These are phyloP conservation scores for Athene cunicularia DNA, from an alignment of 2,113 vertebrate species.

Conservation along the genomic window DNA sequence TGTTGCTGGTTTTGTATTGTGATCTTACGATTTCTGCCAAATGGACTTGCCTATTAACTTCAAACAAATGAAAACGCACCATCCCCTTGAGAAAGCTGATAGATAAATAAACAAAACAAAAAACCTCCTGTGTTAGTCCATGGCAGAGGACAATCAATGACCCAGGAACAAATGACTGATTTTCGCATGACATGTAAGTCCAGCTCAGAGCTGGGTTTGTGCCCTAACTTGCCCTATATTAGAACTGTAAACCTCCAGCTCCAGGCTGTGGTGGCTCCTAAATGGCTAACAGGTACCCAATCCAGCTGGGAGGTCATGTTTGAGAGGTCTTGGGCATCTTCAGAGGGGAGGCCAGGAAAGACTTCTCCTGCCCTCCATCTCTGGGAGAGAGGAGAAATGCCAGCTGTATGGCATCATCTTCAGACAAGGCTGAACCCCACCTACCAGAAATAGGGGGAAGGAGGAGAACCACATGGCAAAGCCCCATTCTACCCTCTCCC, in stretches of 20 bases:
- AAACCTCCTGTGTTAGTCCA: neutral
- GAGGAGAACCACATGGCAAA: neutral
- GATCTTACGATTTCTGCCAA: neutral
- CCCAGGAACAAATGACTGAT: neutral
- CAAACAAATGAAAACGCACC: neutral
- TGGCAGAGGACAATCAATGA: neutral
- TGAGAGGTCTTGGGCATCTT: neutral
- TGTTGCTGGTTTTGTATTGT: neutral
- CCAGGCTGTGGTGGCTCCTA: neutral
- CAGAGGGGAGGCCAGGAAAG: neutral
- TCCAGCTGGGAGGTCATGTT: neutral
- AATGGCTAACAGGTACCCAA: accelerated
- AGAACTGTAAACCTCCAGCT: neutral
- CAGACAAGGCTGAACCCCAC: neutral
- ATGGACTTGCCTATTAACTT: neutral
- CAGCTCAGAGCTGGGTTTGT: neutral
- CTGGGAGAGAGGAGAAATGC: neutral
- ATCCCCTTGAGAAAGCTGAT: neutral
- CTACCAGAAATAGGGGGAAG: neutral
- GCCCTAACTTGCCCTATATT: accelerated
- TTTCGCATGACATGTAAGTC: neutral
- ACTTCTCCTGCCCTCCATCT: neutral
- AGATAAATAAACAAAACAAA: neutral
- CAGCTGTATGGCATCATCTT: neutral
- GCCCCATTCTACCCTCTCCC: neutral